A percentile compares a stretch with the other conserved stretches of the same genome.
Conservation (phyloP, 2,888 invertebrate genomes). For the Imbricaverruca yamaguchii region DNA sequence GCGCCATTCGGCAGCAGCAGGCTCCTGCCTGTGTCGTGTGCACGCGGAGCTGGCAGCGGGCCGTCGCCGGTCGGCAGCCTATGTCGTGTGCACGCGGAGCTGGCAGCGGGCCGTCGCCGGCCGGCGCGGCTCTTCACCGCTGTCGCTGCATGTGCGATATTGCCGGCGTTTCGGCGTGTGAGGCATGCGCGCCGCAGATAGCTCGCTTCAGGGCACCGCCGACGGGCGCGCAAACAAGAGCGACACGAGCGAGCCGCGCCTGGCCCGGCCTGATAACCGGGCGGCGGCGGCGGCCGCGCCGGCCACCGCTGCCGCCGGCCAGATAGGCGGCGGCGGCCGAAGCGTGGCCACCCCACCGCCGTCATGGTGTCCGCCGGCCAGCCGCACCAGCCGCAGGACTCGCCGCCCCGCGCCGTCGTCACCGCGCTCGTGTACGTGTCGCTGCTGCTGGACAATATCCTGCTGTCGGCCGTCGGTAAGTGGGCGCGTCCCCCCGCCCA, state of each 20-base stretch:
- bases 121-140: background rate
- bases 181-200: background rate
- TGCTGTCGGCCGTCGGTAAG: slow-evolving; percentile 82
- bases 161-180: too few species aligned
- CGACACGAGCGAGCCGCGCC: background rate
- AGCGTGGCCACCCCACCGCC: background rate
- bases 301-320: background rate
- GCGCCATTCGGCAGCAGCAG: too few species aligned
- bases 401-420: slow-evolving; percentile 23
- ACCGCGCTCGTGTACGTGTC: slow-evolving; percentile 38
- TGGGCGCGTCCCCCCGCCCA: slow-evolving; percentile 28
- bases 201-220: background rate
- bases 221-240: background rate
- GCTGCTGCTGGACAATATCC: slow-evolving; percentile 61
- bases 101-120: background rate
- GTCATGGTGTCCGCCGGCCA: too few species aligned
- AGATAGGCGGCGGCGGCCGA: background rate
- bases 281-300: background rate
- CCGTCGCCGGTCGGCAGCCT: too few species aligned
- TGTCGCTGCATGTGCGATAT: too few species aligned
- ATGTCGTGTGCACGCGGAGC: too few species aligned
- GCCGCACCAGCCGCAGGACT: background rate
- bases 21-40: too few species aligned
- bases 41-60: too few species aligned
- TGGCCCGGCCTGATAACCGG: background rate